Conservation (phyloP, 37 sponge, comb jelly and placozoan genomes). For the Halisarca cf. caerulea region DNA sequence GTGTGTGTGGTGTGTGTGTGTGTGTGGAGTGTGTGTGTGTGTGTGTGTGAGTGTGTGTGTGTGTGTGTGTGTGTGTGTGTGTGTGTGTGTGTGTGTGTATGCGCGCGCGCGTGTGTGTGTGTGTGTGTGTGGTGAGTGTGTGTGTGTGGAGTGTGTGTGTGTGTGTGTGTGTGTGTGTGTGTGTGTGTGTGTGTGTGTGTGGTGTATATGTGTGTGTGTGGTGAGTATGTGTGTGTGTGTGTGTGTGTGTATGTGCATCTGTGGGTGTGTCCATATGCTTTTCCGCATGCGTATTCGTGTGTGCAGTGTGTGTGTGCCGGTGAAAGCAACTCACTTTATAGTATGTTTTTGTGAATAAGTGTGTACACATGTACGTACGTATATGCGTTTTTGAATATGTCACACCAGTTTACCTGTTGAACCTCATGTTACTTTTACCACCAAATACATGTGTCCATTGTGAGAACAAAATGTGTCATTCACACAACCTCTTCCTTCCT, state of each 20-base stretch:
- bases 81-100: constrained; percentile 11
- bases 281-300: neutral
- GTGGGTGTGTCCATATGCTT: neutral
- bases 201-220: neutral
- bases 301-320: too few species aligned
- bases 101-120: neutral
- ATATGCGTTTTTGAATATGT: too few species aligned
- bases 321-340: too few species aligned
- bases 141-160: too few species aligned
- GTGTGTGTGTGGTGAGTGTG: too few species aligned
- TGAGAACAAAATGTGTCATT: neutral
- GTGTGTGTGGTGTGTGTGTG: too few species aligned
- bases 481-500: neutral
- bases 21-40: constrained; percentile 37
- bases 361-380: too few species aligned
- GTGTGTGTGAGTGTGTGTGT: constrained; percentile 23
- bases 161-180: neutral
- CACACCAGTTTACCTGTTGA: too few species aligned
- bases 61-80: constrained; percentile 24
- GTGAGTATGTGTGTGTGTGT: too few species aligned
- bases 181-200: neutral
- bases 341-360: too few species aligned
- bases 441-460: too few species aligned
- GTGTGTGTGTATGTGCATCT: neutral
- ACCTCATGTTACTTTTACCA: too few species aligned